Conservation (phyloP, 2,797 vertebrate species). For the Sebastes miniatus region DNA sequence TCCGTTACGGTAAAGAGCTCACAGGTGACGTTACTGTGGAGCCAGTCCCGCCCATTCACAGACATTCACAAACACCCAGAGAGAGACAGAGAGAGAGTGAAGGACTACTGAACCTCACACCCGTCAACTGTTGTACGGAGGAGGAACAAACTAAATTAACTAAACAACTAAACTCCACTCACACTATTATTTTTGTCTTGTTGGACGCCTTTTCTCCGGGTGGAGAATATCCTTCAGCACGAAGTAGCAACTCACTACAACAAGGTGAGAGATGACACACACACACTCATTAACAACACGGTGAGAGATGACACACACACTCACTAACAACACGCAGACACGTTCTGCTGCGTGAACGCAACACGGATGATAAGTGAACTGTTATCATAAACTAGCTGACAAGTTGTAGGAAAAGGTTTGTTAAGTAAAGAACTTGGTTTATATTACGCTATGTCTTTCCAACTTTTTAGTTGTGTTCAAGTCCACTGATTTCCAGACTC, state of each 20-base stretch:
- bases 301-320: no score
- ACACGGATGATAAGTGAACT: not conserved
- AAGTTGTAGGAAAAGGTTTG: not conserved
- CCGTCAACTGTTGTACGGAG: no score
- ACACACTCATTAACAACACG: not conserved
- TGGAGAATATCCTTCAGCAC: not conserved
- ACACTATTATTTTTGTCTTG: not conserved
- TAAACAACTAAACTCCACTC: not conserved
- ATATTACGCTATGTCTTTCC: not conserved
- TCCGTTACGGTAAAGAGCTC: slow-evolving; percentile 39
- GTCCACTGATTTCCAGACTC: not conserved
- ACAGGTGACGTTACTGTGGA: slow-evolving; percentile 3
- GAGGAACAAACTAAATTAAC: not conserved
- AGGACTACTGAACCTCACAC: not conserved
- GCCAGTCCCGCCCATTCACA: slow-evolving; percentile 39
- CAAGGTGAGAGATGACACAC: slow-evolving; percentile 53
- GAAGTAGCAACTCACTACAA: not conserved
- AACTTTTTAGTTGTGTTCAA: not conserved
- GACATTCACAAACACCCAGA: not conserved
- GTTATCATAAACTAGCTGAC: not conserved
- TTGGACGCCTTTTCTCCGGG: not conserved
- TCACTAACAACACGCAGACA: not conserved
- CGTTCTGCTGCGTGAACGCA: not conserved
- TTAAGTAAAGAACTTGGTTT: fast-evolving
- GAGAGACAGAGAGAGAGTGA: not conserved